Evolutionary conservation across 1,140 invertebrate genomes (phyloP).

Genomic region (Sarcophaga peregrina): DNA sequence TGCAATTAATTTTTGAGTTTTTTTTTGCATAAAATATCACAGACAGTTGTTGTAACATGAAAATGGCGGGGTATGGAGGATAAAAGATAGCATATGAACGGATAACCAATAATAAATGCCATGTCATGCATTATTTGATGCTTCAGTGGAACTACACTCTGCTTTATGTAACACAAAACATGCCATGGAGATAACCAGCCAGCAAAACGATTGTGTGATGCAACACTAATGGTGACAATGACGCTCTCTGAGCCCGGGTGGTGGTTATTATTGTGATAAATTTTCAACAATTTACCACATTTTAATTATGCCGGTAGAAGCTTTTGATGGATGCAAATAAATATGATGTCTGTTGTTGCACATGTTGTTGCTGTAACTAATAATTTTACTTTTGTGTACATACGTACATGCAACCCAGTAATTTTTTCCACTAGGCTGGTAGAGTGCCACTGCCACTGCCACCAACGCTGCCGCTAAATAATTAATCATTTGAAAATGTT

Average conservation of each 20-base stretch:
- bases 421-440: background rate
- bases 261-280: conserved; percentile 1
- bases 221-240: background rate
- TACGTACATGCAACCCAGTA: background rate
- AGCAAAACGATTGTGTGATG: background rate
- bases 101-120: background rate
- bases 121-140: conserved; percentile 24
- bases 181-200: too few relatives aligned
- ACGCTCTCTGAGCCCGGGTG: background rate
- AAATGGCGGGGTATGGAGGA: background rate
- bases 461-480: background rate
- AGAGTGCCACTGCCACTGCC: too few relatives aligned
- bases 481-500: conserved; percentile 24
- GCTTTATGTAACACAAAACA: background rate
- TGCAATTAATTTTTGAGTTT: conserved; percentile 15
- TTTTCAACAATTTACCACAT: conserved; percentile 25
- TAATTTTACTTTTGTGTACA: background rate
- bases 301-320: conserved; percentile 12
- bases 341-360: background rate
- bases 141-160: background rate
- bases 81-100: background rate
- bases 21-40: background rate
- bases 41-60: background rate
- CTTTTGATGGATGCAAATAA: too few relatives aligned
- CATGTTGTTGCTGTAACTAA: background rate